Evolutionary conservation across 2,888 invertebrate species (phyloP).

Genomic region (Cremastobaeus sp.): DNA sequence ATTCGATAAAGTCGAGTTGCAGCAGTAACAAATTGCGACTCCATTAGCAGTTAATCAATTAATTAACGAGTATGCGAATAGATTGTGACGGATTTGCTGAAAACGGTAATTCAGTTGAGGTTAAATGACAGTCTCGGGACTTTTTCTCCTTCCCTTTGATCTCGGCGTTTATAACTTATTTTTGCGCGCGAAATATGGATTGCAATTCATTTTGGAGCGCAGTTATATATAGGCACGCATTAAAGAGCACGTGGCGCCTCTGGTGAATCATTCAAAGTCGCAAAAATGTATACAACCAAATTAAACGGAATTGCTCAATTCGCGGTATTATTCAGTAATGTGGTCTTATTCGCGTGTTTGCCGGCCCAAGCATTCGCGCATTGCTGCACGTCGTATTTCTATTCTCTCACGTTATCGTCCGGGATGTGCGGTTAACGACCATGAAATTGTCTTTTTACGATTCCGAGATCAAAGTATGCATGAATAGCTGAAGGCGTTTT

Average conservation of each 20-base stretch:
- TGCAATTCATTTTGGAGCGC: conserved; percentile 26
- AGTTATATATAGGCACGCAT: conserved; percentile 37
- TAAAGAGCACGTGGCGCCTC: conserved; percentile 55
- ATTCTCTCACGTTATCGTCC: conserved; percentile 59
- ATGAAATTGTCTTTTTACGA: conserved; percentile 63
- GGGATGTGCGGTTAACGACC: conserved; percentile 61
- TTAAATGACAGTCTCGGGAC: no score
- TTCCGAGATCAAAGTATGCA: conserved; percentile 53
- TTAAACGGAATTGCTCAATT: conserved; percentile 49
- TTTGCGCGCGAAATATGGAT: conserved; percentile 35
- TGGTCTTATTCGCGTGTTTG: conserved; percentile 37
- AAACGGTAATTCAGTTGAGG: no score
- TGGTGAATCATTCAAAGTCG: conserved; percentile 63
- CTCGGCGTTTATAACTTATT: conserved; percentile 27
- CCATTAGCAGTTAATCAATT: no score
- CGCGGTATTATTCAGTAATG: conserved; percentile 30
- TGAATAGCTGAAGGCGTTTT: conserved; percentile 31
- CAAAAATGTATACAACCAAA: conserved; percentile 46
- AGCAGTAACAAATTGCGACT: no score
- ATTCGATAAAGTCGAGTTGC: no score
- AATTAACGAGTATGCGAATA: no score
- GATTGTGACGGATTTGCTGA: no score
- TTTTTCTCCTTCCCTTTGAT: no score
- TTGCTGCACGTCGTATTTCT: conserved; percentile 34
- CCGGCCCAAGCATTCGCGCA: conserved; percentile 24